phyloP scores from a whole-genome alignment of 2,113 vertebrate species.

The Rhipidura dahli region DNA sequence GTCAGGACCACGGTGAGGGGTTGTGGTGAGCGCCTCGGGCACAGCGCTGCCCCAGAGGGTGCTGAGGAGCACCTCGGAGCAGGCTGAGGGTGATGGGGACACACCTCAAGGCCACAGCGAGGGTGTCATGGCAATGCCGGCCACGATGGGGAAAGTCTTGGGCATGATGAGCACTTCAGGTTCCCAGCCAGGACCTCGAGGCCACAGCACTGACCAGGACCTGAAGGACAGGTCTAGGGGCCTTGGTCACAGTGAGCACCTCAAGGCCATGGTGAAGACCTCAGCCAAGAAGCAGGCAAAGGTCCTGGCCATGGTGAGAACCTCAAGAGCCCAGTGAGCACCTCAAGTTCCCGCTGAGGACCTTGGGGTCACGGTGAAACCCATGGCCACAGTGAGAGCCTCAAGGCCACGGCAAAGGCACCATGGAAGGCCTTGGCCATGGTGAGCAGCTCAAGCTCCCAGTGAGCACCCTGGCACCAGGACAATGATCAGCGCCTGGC shows the following conservation, averaged over 20 bases:
- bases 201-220: background rate
- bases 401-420: background rate
- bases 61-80: background rate
- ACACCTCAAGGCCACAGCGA: background rate
- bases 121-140: fast-evolving
- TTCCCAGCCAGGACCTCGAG: no score
- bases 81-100: background rate
- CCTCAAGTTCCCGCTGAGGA: background rate
- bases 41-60: background rate
- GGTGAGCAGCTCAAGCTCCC: background rate
- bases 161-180: background rate
- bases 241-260: background rate
- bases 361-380: background rate
- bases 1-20: background rate
- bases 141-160: background rate
- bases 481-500: background rate
- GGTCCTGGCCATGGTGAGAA: no score
- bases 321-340: background rate
- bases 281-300: background rate
- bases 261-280: background rate
- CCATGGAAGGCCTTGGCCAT: background rate
- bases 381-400: fast-evolving
- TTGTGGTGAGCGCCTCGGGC: fast-evolving
- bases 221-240: background rate
- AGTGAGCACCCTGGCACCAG: background rate